Percentiles rank a stretch among this genome's conserved stretches.
Conservation (phyloP, 92 coral and sea anemone genomes). For the Zoanthus solanderi region DNA sequence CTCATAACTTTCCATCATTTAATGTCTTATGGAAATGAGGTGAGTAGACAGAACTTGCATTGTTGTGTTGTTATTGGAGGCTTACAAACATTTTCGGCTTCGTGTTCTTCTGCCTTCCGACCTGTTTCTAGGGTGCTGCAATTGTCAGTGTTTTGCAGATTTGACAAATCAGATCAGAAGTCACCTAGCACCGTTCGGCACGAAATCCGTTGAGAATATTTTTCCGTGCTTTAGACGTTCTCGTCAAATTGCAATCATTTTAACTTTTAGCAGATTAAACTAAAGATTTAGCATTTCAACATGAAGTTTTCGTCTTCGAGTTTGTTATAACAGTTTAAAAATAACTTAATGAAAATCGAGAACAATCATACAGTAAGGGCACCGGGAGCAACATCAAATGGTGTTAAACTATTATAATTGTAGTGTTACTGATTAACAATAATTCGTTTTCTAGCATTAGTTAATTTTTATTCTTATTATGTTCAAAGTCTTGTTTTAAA, state of each 20-base stretch:
- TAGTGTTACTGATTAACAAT: not conserved
- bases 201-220: not conserved
- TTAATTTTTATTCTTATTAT: not conserved
- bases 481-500: not conserved
- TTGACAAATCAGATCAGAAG: not conserved
- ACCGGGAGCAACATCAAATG: not conserved
- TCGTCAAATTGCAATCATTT: not conserved
- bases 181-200: slow-evolving; percentile 34
- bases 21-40: slow-evolving; percentile 99
- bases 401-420: not conserved
- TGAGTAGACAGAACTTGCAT: slow-evolving; percentile 23
- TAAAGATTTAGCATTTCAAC: not conserved
- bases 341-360: not conserved
- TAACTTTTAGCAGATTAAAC: not conserved
- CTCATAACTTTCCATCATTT: slow-evolving; percentile 96
- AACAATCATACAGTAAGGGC: too few species aligned
- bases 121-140: slow-evolving; percentile 16
- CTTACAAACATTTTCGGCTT: not conserved
- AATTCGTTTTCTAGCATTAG: not conserved
- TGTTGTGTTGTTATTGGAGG: not conserved
- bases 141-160: slow-evolving; percentile 16
- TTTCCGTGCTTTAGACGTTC: not conserved
- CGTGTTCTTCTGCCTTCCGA: not conserved
- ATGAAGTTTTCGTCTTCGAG: not conserved
- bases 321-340: not conserved